Base-by-base conservation (phyloP, 2,113 vertebrate genomes). In the Pica pica region DNA sequence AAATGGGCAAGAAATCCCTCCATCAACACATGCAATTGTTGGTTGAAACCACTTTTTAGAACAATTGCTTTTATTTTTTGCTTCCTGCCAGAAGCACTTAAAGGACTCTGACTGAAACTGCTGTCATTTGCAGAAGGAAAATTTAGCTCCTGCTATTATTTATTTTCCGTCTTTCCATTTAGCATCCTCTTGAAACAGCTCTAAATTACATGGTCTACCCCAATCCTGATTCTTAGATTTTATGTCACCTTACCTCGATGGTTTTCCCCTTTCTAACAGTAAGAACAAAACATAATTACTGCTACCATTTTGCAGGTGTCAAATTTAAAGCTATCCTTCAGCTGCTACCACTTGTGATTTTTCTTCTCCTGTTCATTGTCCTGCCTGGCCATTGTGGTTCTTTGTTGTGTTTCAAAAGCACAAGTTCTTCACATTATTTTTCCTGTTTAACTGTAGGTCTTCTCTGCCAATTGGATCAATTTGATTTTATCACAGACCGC, bases 101-200 rank as follows among this genome's bases (percentile, higher is more conserved):
- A 86, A 95, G 65, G 90, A 67, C 76, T 93, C 71, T 83, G 91
- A 86, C 93, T 88, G 77, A 95, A 95, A 91, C 87, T 89, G 87
- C 96, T 96, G 96, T 87, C 92, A 96, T 96, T 96, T 94, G 86
- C 85, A 81, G 92, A 70, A 86, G 68, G 71, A 93, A 96, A 94
- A 94, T 96, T 93, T 94, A 96, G 64, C 83, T 95, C 82, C 85
- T 95, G 82, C 90, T 96, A 96, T 95, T 97, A 96, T 97, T 95
- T 97, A 96, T 97, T 96, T 96, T 64, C 87, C 68, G 93, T 94
- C 92, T 86, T 94, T 83, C 92, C 93, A 92, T 95, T 97, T 93
- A 94, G 83, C 83, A 94, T 94, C 83, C 73, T 71, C 95, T 89
- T 63, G 79, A 90, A 96, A 90, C 63, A 90, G 76, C 95, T 90